Base-by-base conservation (phyloP, 2,888 invertebrate species). In the Diadegma fenestrale region DNA sequence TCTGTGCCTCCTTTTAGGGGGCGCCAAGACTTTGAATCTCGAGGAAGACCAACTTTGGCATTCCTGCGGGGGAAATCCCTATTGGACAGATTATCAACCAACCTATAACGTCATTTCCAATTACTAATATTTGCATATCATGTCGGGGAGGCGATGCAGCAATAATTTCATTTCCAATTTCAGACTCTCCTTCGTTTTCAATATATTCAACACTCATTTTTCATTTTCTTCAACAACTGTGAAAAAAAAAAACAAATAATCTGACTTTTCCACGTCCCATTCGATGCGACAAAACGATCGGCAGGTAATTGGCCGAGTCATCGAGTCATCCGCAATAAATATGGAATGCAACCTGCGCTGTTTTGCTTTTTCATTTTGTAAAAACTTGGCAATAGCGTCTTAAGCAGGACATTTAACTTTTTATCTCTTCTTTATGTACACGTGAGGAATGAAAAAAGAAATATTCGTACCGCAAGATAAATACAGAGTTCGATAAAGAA, bases 401-500 rank as follows among this genome's bases (percentile, higher is more conserved):
- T 19, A 26, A 12, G 30, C 69, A 48, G 48, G 48, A 48, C 30
- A 48, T 69, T 45, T 69, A 45, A 45, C 43, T 48, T 69, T 61
- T 73, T 43, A 72, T 61, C 58, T 43, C 73, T 43, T 58, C 26
- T 26, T 61, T 43, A 73, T n/a, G 26, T 61, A 30, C 17, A 33
- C 17, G 45, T 48, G 26, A 33, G 7, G 2, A 37, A 5, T 48
- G 5, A n/a, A 48, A 45, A 30, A 69, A 30, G 30, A 10, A 41
- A 37, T 14, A n/a, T 45, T 45, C 30, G 51, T 41, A 43, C 5
- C 22, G 14, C 7, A 22, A 43, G 19, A 12, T 48, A 48, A 61
- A 72, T 69, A 69, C 37, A 8, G 41, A 30, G 54, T 51, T 54
- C 45, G 61, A 61, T 76, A 51, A 64, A 58, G 30, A 64, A 72